Base-by-base conservation (phyloP, 2,797 vertebrate genomes). In the Perdix hodgsoniae region DNA sequence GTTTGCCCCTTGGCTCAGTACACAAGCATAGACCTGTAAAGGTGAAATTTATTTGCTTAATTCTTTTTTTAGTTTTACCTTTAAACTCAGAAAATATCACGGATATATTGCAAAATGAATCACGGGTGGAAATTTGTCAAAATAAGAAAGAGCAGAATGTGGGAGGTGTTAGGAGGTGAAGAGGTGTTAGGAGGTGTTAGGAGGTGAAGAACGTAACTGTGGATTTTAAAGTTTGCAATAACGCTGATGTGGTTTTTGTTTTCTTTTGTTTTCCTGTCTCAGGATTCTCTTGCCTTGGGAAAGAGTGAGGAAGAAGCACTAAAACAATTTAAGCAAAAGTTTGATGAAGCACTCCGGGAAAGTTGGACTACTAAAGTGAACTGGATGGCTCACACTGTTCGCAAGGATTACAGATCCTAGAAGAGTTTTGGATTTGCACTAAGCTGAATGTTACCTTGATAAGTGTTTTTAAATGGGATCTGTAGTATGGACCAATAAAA, bases 331-430 rank as follows among this genome's bases (percentile, higher is more conserved):
- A 98, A 99, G 45, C 99, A 99, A 91, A 99, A 99, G 97, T 99
- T 99, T 91, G 99, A 99, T 29, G 99, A 99, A 97, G 99, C 99
- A 6, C 98, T 99, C 88, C 97, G 99, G 95, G 99, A 99, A 97
- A 99, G 99, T 96, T 99, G 99, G 99, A 99, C 99, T 75, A 99
- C 99, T 95, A 99, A 99, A 98, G 99, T 99, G 93, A 99, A 99
- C 98, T 99, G 99, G 99, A 99, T 99, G 99, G 99, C 99, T 31
- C 99, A 99, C 96, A 99, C 99, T 24, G 98, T 99, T 93, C 98
- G 98, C 52, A 99, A 99, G 95, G 99, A 99, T 97, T 99, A 99
- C 97, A 98, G 99, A 94, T 99, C 99, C 69, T 99, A 99, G 97
- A 79, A 71, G 92, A 59, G 65, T 52, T 77, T 86, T 96, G 95